Base-by-base conservation (phyloP, 1,140 invertebrate genomes). In the Drosophila miranda region DNA sequence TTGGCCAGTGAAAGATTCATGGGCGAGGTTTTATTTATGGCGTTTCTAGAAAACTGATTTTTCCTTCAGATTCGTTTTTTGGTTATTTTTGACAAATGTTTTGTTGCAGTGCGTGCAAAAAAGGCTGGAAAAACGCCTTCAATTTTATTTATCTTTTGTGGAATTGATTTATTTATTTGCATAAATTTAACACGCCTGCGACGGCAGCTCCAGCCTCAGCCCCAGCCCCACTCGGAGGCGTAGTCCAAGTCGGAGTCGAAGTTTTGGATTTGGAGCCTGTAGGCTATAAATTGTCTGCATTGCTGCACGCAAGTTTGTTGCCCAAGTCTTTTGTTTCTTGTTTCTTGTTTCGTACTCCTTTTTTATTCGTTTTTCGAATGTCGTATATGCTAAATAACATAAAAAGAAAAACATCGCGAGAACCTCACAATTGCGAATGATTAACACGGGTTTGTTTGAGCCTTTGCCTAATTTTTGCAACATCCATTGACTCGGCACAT, bases 171-270 rank as follows among this genome's bases (percentile, higher is more conserved):
- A 86, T 86, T 83, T 81, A 78, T 86, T 87, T 86, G 82, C 77
- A 86, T 86, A 87, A 87, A 81, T 87, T 81, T 81, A 87, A 87
- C 81, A 86, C 82, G 78, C 74, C 81, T 86, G 63, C 72, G 77
- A 84, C 80, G 74, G 81, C 81, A 74, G 58, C 66, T 69, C 34
- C 42, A 30, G 28, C 7, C 7, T 3, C 28, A 30, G 34, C 34
- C 34, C 3, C 34, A 38, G 34, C 9, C 11, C 11, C 34, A 38
- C 34, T 38, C 11, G 34, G 1, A 38, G 11, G 34, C 34, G 34
- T 38, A 13, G 34, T 38, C 34, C 34, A 38, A 13, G 55, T 72
- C 23, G 38, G 44, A 57, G 52, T 55, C 8, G 30, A 30, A 9
- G 30, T 30, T 30, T 30, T 46, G 64, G 58, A 13, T 46, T 53